Evolutionary conservation across 2,113 vertebrate genomes (phyloP).

Genomic region (Hyla sarda): DNA sequence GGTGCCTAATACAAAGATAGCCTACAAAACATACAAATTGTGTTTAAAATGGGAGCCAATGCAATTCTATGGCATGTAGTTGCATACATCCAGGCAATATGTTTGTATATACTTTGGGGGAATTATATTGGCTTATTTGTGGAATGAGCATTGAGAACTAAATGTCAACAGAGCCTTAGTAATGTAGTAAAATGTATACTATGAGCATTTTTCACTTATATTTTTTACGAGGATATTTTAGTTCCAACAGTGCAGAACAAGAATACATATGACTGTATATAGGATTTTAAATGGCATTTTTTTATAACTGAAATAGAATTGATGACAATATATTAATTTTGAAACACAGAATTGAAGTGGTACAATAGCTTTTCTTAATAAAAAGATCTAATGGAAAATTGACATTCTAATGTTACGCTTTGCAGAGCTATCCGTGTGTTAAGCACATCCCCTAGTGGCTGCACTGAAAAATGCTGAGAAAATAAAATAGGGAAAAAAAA

Average conservation of each 20-base stretch:
- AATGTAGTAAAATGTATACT: background rate
- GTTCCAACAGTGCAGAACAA: background rate
- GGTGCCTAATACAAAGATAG: too few species aligned
- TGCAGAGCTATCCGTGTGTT: slow-evolving; percentile 12
- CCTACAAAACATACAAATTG: too few species aligned
- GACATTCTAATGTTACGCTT: background rate
- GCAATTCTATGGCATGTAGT: background rate
- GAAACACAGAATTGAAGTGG: background rate
- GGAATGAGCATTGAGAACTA: background rate
- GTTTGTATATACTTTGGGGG: background rate
- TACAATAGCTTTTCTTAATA: background rate
- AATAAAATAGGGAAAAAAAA: background rate
- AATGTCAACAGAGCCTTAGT: background rate
- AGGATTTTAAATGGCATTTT: background rate
- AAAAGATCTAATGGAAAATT: background rate
- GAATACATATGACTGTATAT: background rate
- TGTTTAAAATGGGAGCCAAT: background rate
- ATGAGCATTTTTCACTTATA: background rate
- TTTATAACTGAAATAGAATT: background rate
- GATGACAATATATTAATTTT: background rate
- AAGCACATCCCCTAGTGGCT: slow-evolving; percentile 55
- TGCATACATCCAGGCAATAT: background rate
- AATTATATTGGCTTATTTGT: background rate
- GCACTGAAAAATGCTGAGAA: background rate
- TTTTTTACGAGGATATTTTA: background rate